A percentile compares a stretch with the other conserved stretches of the same genome.
phyloP scores from a whole-genome alignment of 53 echinoderm and acorn worm species.

The Temnopleurus reevesii region DNA sequence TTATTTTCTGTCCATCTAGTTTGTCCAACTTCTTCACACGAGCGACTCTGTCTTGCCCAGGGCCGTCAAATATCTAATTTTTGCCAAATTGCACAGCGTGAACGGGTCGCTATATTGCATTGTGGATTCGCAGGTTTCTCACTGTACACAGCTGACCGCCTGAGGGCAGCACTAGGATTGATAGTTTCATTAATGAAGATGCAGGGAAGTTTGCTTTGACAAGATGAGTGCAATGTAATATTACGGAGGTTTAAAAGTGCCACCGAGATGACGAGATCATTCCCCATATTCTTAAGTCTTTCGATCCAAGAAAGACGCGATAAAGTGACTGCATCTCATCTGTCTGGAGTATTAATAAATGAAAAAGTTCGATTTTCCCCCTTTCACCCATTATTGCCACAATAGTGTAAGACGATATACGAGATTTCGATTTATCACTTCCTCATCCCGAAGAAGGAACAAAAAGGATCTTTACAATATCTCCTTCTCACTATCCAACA shows the following conservation, averaged over 20 bases:
- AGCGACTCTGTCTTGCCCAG: not conserved
- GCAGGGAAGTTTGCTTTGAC: conserved; percentile 2
- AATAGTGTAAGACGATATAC: not conserved
- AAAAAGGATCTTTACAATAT: no score
- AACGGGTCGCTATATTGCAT: conserved; percentile 40
- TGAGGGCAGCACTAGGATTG: conserved; percentile 41
- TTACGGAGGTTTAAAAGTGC: not conserved
- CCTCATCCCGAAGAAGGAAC: not conserved
- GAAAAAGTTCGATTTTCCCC: no score
- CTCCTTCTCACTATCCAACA: no score
- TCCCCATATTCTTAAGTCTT: not conserved
- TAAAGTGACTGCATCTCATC: not conserved
- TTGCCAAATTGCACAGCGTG: conserved; percentile 31
- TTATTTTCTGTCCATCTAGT: conserved; percentile 7
- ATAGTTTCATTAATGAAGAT: conserved; percentile 42
- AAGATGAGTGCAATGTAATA: not conserved
- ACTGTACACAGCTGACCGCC: conserved; percentile 55
- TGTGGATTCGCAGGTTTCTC: conserved; percentile 16
- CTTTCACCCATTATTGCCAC: no score
- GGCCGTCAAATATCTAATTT: conserved; percentile 46
- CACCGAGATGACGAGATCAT: not conserved
- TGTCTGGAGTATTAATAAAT: not conserved
- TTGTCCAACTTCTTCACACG: conserved; percentile 36
- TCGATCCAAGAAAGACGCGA: not conserved
- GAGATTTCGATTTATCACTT: not conserved